phyloP scores from a whole-genome alignment of 2,888 invertebrate species.

The Panopea generosa region DNA sequence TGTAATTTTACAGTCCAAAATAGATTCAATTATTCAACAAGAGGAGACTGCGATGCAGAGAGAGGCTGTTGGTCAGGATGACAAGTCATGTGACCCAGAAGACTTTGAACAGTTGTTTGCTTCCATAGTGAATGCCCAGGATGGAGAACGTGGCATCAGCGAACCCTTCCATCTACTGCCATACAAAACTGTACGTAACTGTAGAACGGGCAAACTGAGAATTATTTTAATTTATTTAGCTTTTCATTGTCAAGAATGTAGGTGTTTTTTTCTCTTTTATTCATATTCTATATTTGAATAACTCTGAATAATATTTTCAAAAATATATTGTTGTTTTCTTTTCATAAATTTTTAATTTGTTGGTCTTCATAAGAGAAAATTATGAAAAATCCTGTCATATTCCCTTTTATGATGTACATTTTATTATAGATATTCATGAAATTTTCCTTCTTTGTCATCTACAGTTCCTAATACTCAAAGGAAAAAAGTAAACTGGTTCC shows the following conservation, averaged over 20 bases:
- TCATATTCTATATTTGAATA: too few species aligned
- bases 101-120: slow-evolving; percentile 96
- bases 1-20: slow-evolving; percentile 60
- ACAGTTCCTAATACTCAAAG: too few species aligned
- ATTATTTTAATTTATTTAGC: neutral
- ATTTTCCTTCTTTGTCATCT: too few species aligned
- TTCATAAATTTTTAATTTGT: too few species aligned
- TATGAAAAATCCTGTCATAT: too few species aligned
- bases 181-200: slow-evolving; percentile 89
- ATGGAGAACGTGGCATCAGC: slow-evolving; percentile 91
- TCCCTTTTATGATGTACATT: too few species aligned
- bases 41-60: slow-evolving; percentile 43
- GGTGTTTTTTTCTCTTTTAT: too few species aligned
- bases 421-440: too few species aligned
- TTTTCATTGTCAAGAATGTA: neutral
- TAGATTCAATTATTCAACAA: slow-evolving; percentile 50
- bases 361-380: too few species aligned
- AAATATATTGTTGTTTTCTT: too few species aligned
- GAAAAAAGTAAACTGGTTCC: too few species aligned
- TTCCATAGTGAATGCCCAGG: slow-evolving; percentile 94
- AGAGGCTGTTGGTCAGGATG: slow-evolving; percentile 81
- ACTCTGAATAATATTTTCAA: too few species aligned
- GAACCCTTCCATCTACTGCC: slow-evolving; percentile 96
- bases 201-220: neutral
- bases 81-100: slow-evolving; percentile 87